Percentiles rank a stretch among this genome's conserved stretches.
Conservation (phyloP, 2,888 invertebrate genomes). For the Troglohyphantes excavatus region DNA sequence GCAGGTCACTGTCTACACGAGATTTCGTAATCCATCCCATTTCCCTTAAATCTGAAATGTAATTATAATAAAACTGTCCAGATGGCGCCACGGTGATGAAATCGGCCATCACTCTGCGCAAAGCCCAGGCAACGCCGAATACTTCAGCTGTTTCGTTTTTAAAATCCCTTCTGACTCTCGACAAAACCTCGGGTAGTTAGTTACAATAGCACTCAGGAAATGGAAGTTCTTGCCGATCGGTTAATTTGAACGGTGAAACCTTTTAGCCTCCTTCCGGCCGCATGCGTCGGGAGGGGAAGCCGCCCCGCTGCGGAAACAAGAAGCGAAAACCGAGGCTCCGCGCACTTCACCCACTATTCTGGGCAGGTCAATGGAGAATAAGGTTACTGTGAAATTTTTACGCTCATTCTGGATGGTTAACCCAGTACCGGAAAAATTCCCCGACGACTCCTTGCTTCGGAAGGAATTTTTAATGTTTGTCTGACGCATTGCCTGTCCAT, state of each 20-base stretch:
- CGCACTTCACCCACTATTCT: conserved; percentile 20
- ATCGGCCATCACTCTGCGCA: too few relatives aligned
- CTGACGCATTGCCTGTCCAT: too few relatives aligned
- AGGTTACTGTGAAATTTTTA: conserved; percentile 50
- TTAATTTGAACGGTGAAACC: conserved; percentile 20
- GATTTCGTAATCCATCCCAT: too few relatives aligned
- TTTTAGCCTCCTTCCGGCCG: conserved; percentile 23
- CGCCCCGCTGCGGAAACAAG: conserved; percentile 25
- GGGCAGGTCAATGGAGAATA: conserved; percentile 36
- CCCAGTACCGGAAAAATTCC: background rate
- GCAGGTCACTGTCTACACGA: too few relatives aligned
- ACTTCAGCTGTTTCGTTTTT: too few relatives aligned
- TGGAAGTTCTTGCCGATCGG: background rate
- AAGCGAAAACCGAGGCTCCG: conserved; percentile 35
- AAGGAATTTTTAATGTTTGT: background rate
- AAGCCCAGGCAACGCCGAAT: too few relatives aligned
- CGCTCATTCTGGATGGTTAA: background rate
- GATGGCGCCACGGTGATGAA: too few relatives aligned
- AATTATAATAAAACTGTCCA: too few relatives aligned
- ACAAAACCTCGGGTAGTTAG: too few relatives aligned
- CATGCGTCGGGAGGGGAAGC: background rate
- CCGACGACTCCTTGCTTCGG: background rate
- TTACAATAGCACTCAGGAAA: too few relatives aligned
- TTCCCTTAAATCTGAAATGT: too few relatives aligned
- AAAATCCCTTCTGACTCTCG: too few relatives aligned